phyloP scores from a whole-genome alignment of 1,140 invertebrate genomes.

The Plectrocnemia conspersa region DNA sequence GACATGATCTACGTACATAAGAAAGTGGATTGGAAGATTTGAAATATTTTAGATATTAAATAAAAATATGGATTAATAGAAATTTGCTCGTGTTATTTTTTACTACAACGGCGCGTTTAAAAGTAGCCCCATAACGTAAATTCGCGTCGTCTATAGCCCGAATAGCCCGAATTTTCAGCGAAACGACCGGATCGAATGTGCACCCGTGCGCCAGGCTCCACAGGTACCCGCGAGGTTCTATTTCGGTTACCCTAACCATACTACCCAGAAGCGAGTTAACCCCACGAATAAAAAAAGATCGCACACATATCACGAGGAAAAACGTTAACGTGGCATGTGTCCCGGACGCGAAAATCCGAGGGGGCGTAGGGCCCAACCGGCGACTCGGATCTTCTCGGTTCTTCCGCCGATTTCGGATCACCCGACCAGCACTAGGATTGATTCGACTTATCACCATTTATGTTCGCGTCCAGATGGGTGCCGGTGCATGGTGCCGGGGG shows the following conservation, averaged over 20 bases:
- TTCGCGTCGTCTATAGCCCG: neutral
- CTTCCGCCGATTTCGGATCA: no score
- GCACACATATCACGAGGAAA: neutral
- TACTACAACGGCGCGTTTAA: no score
- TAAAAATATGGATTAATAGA: no score
- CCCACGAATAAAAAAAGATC: neutral
- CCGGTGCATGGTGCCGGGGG: neutral
- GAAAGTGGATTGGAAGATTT: no score
- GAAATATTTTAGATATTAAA: no score
- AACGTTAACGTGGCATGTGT: neutral
- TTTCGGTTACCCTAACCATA: neutral
- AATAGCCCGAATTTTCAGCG: neutral
- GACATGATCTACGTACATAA: no score
- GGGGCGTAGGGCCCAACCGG: neutral
- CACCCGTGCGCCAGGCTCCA: slow-evolving; percentile 3
- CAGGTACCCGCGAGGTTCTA: slow-evolving; percentile 14
- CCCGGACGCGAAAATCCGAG: neutral
- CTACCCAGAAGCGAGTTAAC: neutral
- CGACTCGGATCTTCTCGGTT: neutral
- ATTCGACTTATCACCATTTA: no score
- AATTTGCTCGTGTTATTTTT: no score
- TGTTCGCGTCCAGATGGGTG: neutral
- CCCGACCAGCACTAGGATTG: neutral
- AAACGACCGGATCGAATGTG: no score
- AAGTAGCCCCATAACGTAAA: neutral